Evolutionary conservation across 2,888 invertebrate genomes (phyloP).

Genomic region (Athrips mouffetella): DNA sequence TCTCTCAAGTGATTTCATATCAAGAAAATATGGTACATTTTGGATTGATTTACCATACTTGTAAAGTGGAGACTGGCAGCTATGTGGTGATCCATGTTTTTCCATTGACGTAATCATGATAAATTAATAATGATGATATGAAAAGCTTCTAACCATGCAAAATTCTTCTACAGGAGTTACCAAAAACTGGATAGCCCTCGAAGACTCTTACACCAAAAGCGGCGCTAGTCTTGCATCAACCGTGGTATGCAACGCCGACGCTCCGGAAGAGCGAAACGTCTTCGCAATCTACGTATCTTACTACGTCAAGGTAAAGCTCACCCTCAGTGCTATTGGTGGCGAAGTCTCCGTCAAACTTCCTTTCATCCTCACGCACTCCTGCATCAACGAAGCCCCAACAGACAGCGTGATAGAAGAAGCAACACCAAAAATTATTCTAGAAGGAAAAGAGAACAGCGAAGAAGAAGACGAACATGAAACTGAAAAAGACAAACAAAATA

Average conservation of each 20-base stretch:
- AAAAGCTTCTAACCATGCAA: too few species aligned
- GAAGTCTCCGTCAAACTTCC: conserved; percentile 88
- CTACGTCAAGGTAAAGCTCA: conserved; percentile 91
- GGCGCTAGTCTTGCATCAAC: conserved; percentile 81
- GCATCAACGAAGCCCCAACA: conserved; percentile 79
- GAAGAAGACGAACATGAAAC: conserved; percentile 62
- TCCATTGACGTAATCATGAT: too few species aligned
- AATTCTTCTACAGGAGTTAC: conserved; percentile 88
- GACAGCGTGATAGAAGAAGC: conserved; percentile 74
- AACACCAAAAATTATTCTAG: conserved; percentile 67
- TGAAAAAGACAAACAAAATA: conserved; percentile 60
- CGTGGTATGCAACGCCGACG: conserved; percentile 71
- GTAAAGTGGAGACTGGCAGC: too few species aligned
- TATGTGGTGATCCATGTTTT: too few species aligned
- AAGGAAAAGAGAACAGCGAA: conserved; percentile 68
- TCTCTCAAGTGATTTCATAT: too few species aligned
- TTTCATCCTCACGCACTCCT: conserved; percentile 87
- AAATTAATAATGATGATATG: too few species aligned
- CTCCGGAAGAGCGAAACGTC: conserved; percentile 88
- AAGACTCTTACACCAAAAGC: conserved; percentile 87
- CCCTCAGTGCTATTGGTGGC: conserved; percentile 89
- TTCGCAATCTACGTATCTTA: conserved; percentile 95
- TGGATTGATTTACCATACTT: too few species aligned
- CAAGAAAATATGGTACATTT: too few species aligned
- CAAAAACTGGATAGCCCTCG: conserved; percentile 94